Base-by-base conservation (phyloP, 2,888 invertebrate genomes). In the Sialis fuliginosa region DNA sequence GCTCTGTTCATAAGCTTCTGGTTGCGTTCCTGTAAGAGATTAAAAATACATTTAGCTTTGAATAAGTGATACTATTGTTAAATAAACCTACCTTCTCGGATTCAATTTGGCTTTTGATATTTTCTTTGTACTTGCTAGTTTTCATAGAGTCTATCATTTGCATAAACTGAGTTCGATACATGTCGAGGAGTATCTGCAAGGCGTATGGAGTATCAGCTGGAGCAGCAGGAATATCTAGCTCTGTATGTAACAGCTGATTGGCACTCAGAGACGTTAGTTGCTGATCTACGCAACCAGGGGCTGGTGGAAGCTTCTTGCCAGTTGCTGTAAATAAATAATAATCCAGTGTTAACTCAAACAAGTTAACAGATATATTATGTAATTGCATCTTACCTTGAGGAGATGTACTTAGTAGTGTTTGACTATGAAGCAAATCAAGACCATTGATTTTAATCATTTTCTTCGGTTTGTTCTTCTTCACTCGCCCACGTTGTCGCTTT, bases 201-300 rank as follows among this genome's bases (percentile, higher is more conserved):
- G 84, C 83, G 63, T 89, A 89, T 1, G 90, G 90, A 46, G 87
- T 82, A 51, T 76, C 77, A 55, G 79, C 72, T 37, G 87, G 85
- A 51, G 80, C 77, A 51, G 76, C 71, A 44, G 89, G 87, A 63
- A 88, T 86, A 55, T 85, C 82, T 55, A 90, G 68, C 67, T 90
- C 90, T 47, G 81, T 77, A 63, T 91, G 90, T 50, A 83, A 74
- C 49, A 79, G 71, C 59, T 78, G 78, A 59, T 78, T 70, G 56
- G 72, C 79, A 45, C 71, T 71, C 46, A 90, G 68, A 41, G 84
- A 79, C 4, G 89, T 87, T 49, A 92, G 68, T 54, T 90, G 88
- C 62, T 91, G 90, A 64, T 89, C 91, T 49, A 92, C 86, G 62
- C 89, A 89, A 46, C 92, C 92, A 7, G 89, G 90, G 42, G 90